Percentiles rank a stretch among this genome's conserved stretches.
These are phyloP conservation scores for Noctuana brunneofusca DNA, from an alignment of 2,888 invertebrate species.

Conservation along the genomic window DNA sequence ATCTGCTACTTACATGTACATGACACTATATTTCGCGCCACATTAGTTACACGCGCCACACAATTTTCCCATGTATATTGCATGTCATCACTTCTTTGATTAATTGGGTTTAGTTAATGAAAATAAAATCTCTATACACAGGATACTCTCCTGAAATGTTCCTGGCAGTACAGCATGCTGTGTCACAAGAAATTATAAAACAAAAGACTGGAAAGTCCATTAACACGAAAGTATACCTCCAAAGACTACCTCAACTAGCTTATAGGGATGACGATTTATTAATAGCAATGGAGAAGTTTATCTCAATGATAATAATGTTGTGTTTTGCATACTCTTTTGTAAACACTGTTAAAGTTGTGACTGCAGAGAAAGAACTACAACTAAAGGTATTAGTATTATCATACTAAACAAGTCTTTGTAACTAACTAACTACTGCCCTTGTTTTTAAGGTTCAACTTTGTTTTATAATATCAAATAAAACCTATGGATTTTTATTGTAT, in stretches of 20 bases:
- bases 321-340: slow-evolving; percentile 92
- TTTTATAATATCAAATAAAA: no score
- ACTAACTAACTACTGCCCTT: no score
- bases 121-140: slow-evolving; percentile 40
- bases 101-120: background rate
- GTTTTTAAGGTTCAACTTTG: no score
- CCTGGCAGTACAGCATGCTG: slow-evolving; percentile 69
- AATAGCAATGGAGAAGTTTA: slow-evolving; percentile 85
- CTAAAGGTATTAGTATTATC: slow-evolving; percentile 89
- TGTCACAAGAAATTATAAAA: slow-evolving; percentile 72
- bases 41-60: no score
- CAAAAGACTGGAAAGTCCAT: slow-evolving; percentile 61
- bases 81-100: no score
- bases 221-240: slow-evolving; percentile 76
- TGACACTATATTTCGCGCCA: no score
- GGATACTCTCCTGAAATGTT: slow-evolving; percentile 76
- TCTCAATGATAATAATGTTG: slow-evolving; percentile 91
- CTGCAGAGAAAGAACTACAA: slow-evolving; percentile 89
- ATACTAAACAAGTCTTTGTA: no score
- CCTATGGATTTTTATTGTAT: no score
- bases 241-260: slow-evolving; percentile 88
- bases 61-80: no score
- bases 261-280: slow-evolving; percentile 88
- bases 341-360: slow-evolving; percentile 89
- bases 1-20: no score